Conservation (phyloP, 1,140 invertebrate genomes). For the Drosophila lacertosa region DNA sequence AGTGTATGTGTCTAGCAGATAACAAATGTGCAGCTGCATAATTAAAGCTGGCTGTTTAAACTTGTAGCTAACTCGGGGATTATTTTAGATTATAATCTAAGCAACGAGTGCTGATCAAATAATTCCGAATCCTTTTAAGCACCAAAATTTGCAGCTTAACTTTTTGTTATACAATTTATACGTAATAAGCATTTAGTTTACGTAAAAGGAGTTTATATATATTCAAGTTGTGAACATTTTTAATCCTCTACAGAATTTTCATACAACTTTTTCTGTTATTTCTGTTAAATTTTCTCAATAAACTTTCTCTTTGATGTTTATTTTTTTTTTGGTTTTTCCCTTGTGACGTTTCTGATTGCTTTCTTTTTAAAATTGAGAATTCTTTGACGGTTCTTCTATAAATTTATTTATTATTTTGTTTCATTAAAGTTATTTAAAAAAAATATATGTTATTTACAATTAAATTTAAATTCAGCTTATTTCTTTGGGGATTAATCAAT, state of each 20-base stretch:
- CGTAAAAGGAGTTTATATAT: too few species aligned
- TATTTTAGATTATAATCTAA: constrained; percentile 3
- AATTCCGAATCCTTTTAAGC: not conserved
- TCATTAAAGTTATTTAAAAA: not conserved
- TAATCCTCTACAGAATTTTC: too few species aligned
- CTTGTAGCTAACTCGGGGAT: not conserved
- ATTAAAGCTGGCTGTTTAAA: constrained; percentile 10
- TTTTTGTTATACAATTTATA: not conserved
- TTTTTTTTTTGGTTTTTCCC: not conserved
- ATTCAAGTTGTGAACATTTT: too few species aligned
- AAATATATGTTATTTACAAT: constrained; percentile 4
- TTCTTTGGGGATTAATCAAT: not conserved
- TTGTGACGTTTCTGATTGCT: not conserved
- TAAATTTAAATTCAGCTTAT: not conserved
- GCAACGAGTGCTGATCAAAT: constrained; percentile 4
- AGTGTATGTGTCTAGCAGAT: constrained; percentile 12
- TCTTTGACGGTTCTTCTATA: not conserved
- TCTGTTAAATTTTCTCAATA: too few species aligned
- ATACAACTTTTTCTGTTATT: too few species aligned
- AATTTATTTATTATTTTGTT: not conserved
- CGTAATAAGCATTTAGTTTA: not conserved
- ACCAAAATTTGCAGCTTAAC: not conserved
- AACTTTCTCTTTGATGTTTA: not conserved
- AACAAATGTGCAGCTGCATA: constrained; percentile 37
- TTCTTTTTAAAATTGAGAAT: not conserved